These are phyloP conservation scores for Anastatus disparis DNA, from an alignment of 1,140 invertebrate species.

Conservation along the genomic window DNA sequence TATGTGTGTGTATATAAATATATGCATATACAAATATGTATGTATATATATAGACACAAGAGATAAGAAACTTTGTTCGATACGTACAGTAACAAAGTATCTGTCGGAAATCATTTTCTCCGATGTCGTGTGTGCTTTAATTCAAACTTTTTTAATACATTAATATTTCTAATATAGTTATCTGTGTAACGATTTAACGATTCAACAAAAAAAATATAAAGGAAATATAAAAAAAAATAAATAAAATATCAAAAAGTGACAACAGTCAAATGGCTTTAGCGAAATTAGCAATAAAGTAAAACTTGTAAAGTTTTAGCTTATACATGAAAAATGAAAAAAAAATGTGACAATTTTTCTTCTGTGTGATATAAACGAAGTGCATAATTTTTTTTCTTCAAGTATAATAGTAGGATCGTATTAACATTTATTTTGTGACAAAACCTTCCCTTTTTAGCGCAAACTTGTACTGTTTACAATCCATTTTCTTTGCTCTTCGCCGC, in stretches of 20 bases:
- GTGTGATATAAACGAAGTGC: conserved; percentile 21
- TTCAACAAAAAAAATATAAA: conserved; percentile 3
- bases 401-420: neutral
- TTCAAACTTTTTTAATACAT: conserved; percentile 13
- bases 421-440: neutral
- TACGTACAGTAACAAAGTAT: conserved; percentile 18
- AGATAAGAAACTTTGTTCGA: conserved; percentile 14
- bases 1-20: no score
- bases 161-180: conserved; percentile 20
- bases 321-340: conserved; percentile 14
- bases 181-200: conserved; percentile 9
- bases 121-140: conserved; percentile 15
- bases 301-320: conserved; percentile 33
- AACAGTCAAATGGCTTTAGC: conserved; percentile 20
- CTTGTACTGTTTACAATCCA: neutral
- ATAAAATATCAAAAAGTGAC: conserved; percentile 17
- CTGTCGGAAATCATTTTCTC: neutral
- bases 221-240: neutral
- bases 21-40: neutral
- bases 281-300: conserved; percentile 35
- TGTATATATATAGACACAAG: neutral
- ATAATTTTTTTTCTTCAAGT: conserved; percentile 11
- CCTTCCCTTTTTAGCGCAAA: neutral
- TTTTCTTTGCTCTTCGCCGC: neutral
- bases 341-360: conserved; percentile 8